Conservation (phyloP, 2,113 vertebrate species). For the Oxygymnocypris stewartii region DNA sequence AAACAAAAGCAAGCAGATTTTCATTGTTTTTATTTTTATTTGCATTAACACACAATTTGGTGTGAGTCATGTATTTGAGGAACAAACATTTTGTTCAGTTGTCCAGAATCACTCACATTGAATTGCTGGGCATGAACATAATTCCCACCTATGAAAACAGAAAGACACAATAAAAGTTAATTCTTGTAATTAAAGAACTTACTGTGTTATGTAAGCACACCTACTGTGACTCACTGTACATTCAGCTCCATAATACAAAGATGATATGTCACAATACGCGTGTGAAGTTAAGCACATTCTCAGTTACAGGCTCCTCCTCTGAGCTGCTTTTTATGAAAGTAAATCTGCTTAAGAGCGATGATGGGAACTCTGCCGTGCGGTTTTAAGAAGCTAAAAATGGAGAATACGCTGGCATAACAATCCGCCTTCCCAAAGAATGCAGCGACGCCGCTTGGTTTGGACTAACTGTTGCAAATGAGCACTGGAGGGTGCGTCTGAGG, state of each 20-base stretch:
- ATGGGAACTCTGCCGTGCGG: not conserved
- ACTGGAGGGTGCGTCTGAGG: conserved; percentile 26
- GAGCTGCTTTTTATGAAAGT: conserved; percentile 32
- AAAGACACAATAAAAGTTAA: not conserved
- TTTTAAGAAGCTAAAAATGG: conserved; percentile 14
- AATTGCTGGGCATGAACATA: not conserved
- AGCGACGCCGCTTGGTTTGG: conserved; percentile 35
- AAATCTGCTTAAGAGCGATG: conserved; percentile 21
- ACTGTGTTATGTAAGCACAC: not conserved
- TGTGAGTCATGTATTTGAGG: not conserved
- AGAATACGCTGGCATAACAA: conserved; percentile 14
- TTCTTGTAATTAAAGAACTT: not conserved
- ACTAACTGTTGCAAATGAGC: conserved; percentile 42
- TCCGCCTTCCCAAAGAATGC: conserved; percentile 37
- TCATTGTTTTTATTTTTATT: too few relatives aligned
- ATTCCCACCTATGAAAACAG: not conserved
- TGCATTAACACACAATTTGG: not conserved
- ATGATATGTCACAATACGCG: not conserved
- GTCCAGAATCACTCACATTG: not conserved
- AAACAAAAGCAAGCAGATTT: too few relatives aligned
- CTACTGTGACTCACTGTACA: conserved; percentile 10
- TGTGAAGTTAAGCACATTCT: not conserved
- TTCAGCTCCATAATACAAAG: not conserved
- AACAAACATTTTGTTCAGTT: not conserved
- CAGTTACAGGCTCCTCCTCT: conserved; percentile 6